Base-by-base conservation (phyloP, 1,140 invertebrate genomes). In the Homarus americanus region DNA sequence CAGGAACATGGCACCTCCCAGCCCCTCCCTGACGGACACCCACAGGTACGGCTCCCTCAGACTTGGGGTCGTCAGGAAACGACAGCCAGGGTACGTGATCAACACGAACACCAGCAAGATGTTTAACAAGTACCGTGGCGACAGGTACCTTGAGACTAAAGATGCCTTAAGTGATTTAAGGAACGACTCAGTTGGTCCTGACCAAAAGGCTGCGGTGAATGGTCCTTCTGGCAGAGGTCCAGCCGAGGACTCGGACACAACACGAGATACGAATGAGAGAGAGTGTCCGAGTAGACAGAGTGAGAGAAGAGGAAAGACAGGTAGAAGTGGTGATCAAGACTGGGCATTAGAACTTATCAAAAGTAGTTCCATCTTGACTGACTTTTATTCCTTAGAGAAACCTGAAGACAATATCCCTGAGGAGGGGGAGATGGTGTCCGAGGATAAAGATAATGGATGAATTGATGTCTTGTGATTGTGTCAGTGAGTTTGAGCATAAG, bases 321-420 rank as follows among this genome's bases (percentile, higher is more conserved):
- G 87, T 53, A 66, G 38, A 4, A 58, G 80, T 28, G 10, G 40
- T 0, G 87, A 87, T 32, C 75, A 78, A 34, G 85, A 89, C 69
- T 89, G 87, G 87, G 87, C 87, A 24, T 28, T 75, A 28, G 87
- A 89, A 24, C 66, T 89, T 0, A 89, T 89, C 69, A 83, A 72
- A 20, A 89, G 87, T 44, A 89, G 87, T 36, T 75, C 79, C 41
- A 89, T 89, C 17, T 53, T 89, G 36, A 82, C 87, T 0, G 80
- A 89, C 79, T 89, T 89, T 73, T 89, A 89, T 36, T 82, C 87
- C 63, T 44, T 89, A 24, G 49, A 87, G 72, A 53, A 66, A 12
- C 32, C 41, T 20, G 38, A 83, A 69, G n/a, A 82, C n/a, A 63
- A 17, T 20, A 36, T 58, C 12, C 32, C 49, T 69, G 40, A 66